phyloP scores from a whole-genome alignment of 2,113 vertebrate genomes.

The Collichthys lucidus region DNA sequence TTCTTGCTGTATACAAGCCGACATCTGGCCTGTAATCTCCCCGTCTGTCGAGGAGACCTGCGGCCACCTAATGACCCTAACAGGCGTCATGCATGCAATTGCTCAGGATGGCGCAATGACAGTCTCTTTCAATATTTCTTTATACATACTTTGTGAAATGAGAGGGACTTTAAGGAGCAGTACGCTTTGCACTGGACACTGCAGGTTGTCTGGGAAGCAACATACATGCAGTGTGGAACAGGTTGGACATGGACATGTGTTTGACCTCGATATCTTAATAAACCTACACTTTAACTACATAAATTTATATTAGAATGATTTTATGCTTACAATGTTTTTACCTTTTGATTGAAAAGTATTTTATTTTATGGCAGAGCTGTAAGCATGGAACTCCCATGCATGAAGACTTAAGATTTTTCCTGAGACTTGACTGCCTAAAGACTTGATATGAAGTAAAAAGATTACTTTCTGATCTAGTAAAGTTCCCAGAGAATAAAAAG shows the following conservation, averaged over 20 bases:
- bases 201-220: slow-evolving; percentile 18
- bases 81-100: slow-evolving; percentile 79
- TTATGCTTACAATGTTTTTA: not conserved
- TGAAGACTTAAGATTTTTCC: not conserved
- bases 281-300: not conserved
- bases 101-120: slow-evolving; percentile 73
- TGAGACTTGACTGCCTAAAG: not conserved
- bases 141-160: slow-evolving; percentile 74
- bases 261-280: not conserved
- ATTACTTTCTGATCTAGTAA: too few relatives aligned
- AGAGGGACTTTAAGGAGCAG: slow-evolving; percentile 54
- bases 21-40: slow-evolving; percentile 81
- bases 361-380: not conserved
- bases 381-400: not conserved
- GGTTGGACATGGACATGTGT: not conserved
- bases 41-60: slow-evolving; percentile 78
- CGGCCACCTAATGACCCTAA: slow-evolving; percentile 79
- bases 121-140: slow-evolving; percentile 73
- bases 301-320: not conserved
- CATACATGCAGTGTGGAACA: slow-evolving; percentile 5
- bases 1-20: slow-evolving; percentile 76
- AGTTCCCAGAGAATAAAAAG: not conserved
- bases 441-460: not conserved
- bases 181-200: slow-evolving; percentile 36
- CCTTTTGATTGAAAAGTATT: not conserved